A percentile compares a stretch with the other conserved stretches of the same genome.
These are phyloP conservation scores for Caenorhabditis wallacei DNA, from an alignment of 2,888 invertebrate genomes.

Conservation along the genomic window DNA sequence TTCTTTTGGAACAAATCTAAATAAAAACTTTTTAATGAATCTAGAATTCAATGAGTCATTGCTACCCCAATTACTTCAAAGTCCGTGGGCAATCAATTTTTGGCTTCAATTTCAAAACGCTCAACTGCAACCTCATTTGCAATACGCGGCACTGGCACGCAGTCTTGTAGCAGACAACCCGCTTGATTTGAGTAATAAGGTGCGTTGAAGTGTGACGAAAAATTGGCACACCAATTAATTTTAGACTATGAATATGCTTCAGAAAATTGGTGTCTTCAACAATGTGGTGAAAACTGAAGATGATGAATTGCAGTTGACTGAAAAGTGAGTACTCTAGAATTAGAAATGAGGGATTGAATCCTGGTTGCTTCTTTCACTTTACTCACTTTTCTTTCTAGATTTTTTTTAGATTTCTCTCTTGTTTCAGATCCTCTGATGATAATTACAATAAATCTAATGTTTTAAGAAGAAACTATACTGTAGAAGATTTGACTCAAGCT, in stretches of 20 bases:
- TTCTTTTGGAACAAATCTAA: neutral
- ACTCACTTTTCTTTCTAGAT: too few species aligned
- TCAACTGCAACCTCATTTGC: conserved; percentile 53
- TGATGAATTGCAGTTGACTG: conserved; percentile 17
- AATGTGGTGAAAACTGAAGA: conserved; percentile 44
- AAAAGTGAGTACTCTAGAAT: conserved; percentile 31
- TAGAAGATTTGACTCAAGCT: conserved; percentile 95
- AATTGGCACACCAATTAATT: conserved; percentile 28
- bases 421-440: conserved; percentile 26
- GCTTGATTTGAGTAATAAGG: conserved; percentile 63
- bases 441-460: conserved; percentile 20
- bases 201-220: conserved; percentile 34
- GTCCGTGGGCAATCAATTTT: conserved; percentile 59
- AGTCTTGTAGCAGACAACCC: conserved; percentile 51
- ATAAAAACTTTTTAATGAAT: too few species aligned
- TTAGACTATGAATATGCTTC: conserved; percentile 55
- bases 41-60: conserved; percentile 13
- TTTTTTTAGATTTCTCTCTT: neutral
- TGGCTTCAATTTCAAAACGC: conserved; percentile 56
- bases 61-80: conserved; percentile 42
- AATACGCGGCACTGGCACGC: conserved; percentile 40
- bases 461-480: conserved; percentile 91
- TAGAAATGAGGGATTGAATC: neutral
- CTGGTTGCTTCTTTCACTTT: too few species aligned
- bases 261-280: conserved; percentile 50